Evolutionary conservation across 2,113 vertebrate genomes (phyloP).

Genomic region (Callionymus lyra): DNA sequence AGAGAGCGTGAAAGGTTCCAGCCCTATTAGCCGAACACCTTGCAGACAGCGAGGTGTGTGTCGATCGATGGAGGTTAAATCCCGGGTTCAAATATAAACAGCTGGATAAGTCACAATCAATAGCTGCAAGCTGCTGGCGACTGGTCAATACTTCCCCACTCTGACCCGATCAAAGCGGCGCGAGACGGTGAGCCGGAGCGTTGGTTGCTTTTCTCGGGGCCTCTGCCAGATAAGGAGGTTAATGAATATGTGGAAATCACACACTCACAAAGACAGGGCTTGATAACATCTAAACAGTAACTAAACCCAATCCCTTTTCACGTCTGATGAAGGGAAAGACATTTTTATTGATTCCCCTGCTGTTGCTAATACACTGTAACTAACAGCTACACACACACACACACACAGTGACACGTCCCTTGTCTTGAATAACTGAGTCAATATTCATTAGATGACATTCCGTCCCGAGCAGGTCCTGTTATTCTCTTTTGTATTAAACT

Average conservation of each 20-base stretch:
- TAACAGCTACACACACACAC: slow-evolving; percentile 6
- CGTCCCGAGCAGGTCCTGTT: too few relatives aligned
- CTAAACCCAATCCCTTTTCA: slow-evolving; percentile 23
- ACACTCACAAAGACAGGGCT: slow-evolving; percentile 34
- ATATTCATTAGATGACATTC: too few relatives aligned
- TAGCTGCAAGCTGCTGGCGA: slow-evolving; percentile 61
- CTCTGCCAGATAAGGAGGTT: slow-evolving; percentile 34
- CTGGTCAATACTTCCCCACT: slow-evolving; percentile 72
- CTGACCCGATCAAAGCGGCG: slow-evolving; percentile 16
- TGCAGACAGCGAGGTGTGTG: slow-evolving; percentile 53
- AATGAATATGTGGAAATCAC: slow-evolving; percentile 34
- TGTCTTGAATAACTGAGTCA: too few relatives aligned
- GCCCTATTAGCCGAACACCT: slow-evolving; percentile 52
- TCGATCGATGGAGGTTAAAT: slow-evolving; percentile 72
- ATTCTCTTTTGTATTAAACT: too few relatives aligned
- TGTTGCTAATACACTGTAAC: slow-evolving; percentile 36
- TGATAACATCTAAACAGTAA: slow-evolving; percentile 50
- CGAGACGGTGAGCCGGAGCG: slow-evolving; percentile 7
- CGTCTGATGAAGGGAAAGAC: slow-evolving; percentile 34
- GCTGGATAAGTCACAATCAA: slow-evolving; percentile 74
- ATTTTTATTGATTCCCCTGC: slow-evolving; percentile 61
- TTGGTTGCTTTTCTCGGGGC: slow-evolving; percentile 8
- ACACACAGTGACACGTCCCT: neutral
- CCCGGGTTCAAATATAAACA: slow-evolving; percentile 75
- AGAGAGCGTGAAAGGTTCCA: too few relatives aligned